Evolutionary conservation across 2,113 vertebrate species (phyloP).

Genomic region (Neodon shergylaensis): DNA sequence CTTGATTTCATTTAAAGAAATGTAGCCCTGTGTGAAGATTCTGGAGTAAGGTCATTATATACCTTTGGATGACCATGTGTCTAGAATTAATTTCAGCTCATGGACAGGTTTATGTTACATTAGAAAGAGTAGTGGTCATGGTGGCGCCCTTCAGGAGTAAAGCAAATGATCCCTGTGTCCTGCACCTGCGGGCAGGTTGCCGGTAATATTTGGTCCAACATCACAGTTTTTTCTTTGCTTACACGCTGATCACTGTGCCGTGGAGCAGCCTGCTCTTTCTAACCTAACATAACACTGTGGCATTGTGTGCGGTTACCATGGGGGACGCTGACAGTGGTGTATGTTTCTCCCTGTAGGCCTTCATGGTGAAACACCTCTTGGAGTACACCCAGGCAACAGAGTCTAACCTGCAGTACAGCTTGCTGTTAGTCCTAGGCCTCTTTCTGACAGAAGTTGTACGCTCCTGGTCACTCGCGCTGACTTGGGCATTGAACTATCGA

Average conservation of each 20-base stretch:
- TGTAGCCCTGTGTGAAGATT: constrained; percentile 82
- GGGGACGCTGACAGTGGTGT: constrained; percentile 83
- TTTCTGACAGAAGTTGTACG: constrained; percentile 92
- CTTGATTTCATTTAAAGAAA: constrained; percentile 86
- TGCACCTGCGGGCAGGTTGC: constrained; percentile 3
- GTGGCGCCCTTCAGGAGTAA: constrained; percentile 65
- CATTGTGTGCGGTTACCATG: constrained; percentile 65
- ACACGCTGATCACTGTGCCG: neutral
- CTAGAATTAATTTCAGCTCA: constrained; percentile 85
- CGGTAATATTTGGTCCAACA: neutral
- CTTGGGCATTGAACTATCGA: constrained; percentile 96
- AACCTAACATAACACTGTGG: constrained; percentile 89
- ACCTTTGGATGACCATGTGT: constrained; percentile 77
- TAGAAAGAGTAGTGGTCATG: constrained; percentile 85
- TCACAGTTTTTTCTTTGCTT: neutral
- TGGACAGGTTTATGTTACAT: constrained; percentile 90
- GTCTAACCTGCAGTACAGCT: constrained; percentile 91
- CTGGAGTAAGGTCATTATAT: constrained; percentile 82
- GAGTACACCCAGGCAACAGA: constrained; percentile 92
- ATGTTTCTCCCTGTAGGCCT: constrained; percentile 93
- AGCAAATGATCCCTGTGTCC: constrained; percentile 65
- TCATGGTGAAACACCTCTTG: constrained; percentile 94
- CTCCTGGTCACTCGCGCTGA: constrained; percentile 95
- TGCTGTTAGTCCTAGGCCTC: constrained; percentile 93
- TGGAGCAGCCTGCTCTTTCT: constrained; percentile 85